Base-by-base conservation (phyloP, 1,140 invertebrate genomes). In the Scylla paramamosain region DNA sequence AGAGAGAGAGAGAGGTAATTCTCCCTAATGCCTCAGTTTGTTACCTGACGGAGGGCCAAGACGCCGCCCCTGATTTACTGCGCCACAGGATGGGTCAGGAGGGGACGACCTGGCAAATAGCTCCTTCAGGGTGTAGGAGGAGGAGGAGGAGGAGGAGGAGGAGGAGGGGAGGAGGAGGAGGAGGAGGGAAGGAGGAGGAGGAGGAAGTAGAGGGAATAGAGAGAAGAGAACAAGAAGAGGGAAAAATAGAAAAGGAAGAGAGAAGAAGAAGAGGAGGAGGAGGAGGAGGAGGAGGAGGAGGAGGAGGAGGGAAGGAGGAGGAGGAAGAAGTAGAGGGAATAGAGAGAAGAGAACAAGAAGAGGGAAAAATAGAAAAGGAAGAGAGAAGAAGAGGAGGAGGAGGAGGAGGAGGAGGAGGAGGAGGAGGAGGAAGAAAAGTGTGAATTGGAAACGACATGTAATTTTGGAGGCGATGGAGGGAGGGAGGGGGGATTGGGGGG, bases 1-100 rank as follows among this genome's bases (percentile, higher is more conserved):
- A 77, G 67, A 77, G 20, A 77, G 67, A 77, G 67, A 77, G 67
- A n/a, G 20, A n/a, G 16, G 67, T 77, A 77, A 77, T 77, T n/a
- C 67, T n/a, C 20, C 20, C 20, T 77, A 77, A 77, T 77, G 67
- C 67, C 67, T 8, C 67, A 77, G 67, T 77, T 77, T 77, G 67
- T 77, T 77, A n/a, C 67, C 67, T 25, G 67, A 25, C 67, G 67
- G 67, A 77, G 67, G n/a, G n/a, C 20, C 67, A 77, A 77, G 67
- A 77, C 67, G 67, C 67, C 67, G 67, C 67, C 67, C 67, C 67
- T 77, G 67, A 77, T 77, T 77, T 77, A 77, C 67, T 25, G 67
- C 67, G 20, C 12, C 67, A 12, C 20, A 77, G 67, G 67, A 20
- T 20, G 67, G 67, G 67, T 7, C 67, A 20, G 20, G 25, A 77